Evolutionary conservation across 2,888 invertebrate species (phyloP).

Genomic region (Drosophila siamana): DNA sequence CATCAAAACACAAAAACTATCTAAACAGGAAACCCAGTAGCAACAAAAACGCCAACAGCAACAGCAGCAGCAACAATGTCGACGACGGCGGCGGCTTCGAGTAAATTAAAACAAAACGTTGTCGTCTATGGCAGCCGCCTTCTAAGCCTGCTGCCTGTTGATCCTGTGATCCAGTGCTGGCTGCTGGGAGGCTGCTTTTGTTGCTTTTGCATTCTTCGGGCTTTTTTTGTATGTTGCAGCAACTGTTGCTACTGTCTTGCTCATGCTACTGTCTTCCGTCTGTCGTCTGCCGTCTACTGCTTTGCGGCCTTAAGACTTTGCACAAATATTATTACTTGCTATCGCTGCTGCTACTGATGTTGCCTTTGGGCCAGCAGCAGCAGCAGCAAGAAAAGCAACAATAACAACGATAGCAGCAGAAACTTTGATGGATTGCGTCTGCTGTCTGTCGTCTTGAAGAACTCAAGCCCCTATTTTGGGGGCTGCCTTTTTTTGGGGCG

Average conservation of each 20-base stretch:
- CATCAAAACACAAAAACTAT: conserved; percentile 77
- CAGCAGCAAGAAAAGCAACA: conserved; percentile 25
- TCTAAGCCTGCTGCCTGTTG: conserved; percentile 51
- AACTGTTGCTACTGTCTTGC: conserved; percentile 36
- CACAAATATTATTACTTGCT: conserved; percentile 74
- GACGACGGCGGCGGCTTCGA: conserved; percentile 59
- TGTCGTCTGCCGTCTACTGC: conserved; percentile 67
- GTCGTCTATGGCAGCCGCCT: conserved; percentile 59
- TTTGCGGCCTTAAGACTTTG: conserved; percentile 78
- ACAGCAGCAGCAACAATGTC: conserved; percentile 4
- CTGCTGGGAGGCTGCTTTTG: conserved; percentile 11
- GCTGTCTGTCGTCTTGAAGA: conserved; percentile 65
- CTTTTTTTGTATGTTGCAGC: conserved; percentile 15
- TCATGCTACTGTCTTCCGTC: conserved; percentile 22
- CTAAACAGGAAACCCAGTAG: conserved; percentile 76
- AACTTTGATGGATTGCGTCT: conserved; percentile 73
- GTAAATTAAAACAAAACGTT: conserved; percentile 80
- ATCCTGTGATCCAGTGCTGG: conserved; percentile 58
- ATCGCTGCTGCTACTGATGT: conserved; percentile 27
- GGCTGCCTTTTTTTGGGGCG: conserved; percentile 55
- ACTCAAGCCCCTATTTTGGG: conserved; percentile 50
- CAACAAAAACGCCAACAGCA: conserved; percentile 22
- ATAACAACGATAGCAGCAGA: conserved; percentile 29
- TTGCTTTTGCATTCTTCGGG: conserved; percentile 20
- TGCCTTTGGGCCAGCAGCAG: conserved; percentile 49